phyloP scores from a whole-genome alignment of 2,888 invertebrate species.

The Amorpha juglandis region DNA sequence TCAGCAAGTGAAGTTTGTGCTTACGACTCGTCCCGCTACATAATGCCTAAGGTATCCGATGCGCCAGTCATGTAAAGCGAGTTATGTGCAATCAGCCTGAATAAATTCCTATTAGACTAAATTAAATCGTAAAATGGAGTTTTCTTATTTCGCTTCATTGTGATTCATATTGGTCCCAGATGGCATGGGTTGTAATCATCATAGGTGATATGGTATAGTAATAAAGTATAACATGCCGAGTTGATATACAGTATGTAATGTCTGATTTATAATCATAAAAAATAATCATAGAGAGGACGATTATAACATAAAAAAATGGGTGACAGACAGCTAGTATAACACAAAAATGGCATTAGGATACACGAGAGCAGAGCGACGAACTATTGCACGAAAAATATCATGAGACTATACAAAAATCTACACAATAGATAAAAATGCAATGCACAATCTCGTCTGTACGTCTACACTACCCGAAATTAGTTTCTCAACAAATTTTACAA shows the following conservation, averaged over 20 bases:
- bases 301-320: neutral
- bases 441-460: conserved; percentile 10
- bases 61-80: no score
- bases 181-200: conserved; percentile 2
- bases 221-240: neutral
- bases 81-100: no score
- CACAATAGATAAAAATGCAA: conserved; percentile 7
- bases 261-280: neutral
- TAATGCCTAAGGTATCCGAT: no score
- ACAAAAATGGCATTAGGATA: neutral
- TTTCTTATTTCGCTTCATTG: neutral
- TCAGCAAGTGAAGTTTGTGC: no score
- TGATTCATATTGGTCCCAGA: conserved; percentile 7
- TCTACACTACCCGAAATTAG: neutral
- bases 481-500: conserved; percentile 12
- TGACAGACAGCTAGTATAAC: neutral
- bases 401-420: conserved; percentile 7
- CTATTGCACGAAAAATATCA: neutral
- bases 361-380: neutral
- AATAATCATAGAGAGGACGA: conserved; percentile 1
- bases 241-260: neutral
- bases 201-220: no score
- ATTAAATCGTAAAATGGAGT: no score
- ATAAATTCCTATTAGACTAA: no score
- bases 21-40: no score